phyloP scores from a whole-genome alignment of 2,888 invertebrate species.

The Drosophila nigritarsus region DNA sequence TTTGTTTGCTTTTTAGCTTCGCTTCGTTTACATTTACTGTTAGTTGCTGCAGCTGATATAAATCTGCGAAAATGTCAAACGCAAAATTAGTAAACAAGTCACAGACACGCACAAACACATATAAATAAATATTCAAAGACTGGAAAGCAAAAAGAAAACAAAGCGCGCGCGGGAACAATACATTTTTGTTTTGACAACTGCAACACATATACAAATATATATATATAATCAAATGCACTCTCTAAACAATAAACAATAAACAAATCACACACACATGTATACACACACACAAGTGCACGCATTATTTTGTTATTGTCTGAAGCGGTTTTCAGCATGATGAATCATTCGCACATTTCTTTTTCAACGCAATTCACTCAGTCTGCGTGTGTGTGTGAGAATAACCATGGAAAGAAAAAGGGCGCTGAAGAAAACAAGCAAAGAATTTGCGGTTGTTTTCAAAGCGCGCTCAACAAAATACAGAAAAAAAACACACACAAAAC shows the following conservation, averaged over 20 bases:
- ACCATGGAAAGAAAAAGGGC: not conserved
- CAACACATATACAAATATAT: slow-evolving; percentile 1
- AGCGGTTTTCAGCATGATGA: slow-evolving; percentile 36
- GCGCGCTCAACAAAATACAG: slow-evolving; percentile 50
- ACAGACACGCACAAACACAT: slow-evolving; percentile 36
- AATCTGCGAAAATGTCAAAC: slow-evolving; percentile 65
- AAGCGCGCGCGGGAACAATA: slow-evolving; percentile 54
- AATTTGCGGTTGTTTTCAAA: slow-evolving; percentile 19
- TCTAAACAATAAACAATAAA: slow-evolving; percentile 8
- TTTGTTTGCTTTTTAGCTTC: slow-evolving; percentile 25
- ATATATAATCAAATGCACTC: not conserved
- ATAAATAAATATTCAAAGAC: slow-evolving; percentile 4
- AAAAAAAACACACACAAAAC: slow-evolving; percentile 52
- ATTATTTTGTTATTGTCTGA: slow-evolving; percentile 42
- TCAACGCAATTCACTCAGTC: slow-evolving; percentile 18
- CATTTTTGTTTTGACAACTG: slow-evolving; percentile 14
- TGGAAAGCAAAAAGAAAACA: slow-evolving; percentile 22
- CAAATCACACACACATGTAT: slow-evolving; percentile 4
- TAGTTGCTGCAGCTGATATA: slow-evolving; percentile 55
- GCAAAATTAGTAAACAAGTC: slow-evolving; percentile 70
- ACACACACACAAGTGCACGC: slow-evolving; percentile 23
- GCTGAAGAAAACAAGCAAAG: slow-evolving; percentile 4
- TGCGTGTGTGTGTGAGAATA: slow-evolving; percentile 11
- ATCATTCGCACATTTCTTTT: slow-evolving; percentile 38
- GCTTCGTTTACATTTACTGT: slow-evolving; percentile 44